Conservation (phyloP, 2,113 vertebrate species). For the Tupaia tana region DNA sequence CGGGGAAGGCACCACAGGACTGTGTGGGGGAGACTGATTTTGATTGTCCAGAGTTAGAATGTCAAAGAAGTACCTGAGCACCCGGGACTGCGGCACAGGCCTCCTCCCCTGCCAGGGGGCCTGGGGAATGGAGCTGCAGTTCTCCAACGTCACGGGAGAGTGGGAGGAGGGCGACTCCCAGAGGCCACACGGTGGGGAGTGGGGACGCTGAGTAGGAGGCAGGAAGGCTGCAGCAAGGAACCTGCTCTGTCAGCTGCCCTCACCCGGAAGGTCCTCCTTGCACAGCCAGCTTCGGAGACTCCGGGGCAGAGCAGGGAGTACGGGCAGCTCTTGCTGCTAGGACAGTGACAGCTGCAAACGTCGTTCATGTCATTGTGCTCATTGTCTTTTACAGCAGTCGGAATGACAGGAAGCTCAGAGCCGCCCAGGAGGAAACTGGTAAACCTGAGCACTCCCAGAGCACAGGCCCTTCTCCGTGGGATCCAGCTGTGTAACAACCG, state of each 20-base stretch:
- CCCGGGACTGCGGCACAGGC: too few relatives aligned
- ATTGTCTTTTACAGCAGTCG: not conserved
- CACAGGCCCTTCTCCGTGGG: too few relatives aligned
- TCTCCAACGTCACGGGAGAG: too few relatives aligned
- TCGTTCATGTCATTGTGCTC: not conserved
- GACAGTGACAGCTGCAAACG: not conserved
- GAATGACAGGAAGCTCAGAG: not conserved
- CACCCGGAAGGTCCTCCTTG: not conserved
- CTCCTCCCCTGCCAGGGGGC: not conserved
- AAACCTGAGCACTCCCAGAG: too few relatives aligned
- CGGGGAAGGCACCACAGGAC: not conserved
- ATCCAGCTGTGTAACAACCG: not conserved
- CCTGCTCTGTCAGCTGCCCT: not conserved
- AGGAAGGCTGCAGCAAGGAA: not conserved
- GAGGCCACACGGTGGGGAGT: too few relatives aligned
- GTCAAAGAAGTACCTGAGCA: not conserved
- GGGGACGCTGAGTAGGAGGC: not conserved
- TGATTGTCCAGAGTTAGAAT: not conserved
- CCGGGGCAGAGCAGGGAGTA: not conserved
- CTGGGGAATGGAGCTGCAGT: not conserved
- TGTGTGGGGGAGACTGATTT: not conserved
- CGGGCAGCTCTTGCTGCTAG: not conserved
- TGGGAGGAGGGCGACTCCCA: too few relatives aligned
- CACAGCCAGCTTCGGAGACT: not conserved
- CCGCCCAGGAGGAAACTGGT: not conserved